These are phyloP conservation scores for Trematocara marginatum DNA, from an alignment of 2,113 vertebrate species.

Conservation along the genomic window DNA sequence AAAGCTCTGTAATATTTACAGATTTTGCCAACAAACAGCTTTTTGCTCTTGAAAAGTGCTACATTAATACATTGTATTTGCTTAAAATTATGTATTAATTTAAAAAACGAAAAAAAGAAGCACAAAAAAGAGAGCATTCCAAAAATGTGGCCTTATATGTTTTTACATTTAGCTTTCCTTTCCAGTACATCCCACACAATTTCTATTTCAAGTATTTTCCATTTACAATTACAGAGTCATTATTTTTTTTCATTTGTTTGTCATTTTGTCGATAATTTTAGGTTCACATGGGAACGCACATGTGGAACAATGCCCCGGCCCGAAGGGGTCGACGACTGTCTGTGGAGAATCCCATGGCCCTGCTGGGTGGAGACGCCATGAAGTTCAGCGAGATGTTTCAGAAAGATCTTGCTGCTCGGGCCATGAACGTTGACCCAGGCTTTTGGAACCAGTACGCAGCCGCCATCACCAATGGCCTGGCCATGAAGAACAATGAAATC, in stretches of 20 bases:
- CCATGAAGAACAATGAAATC: conserved; percentile 99
- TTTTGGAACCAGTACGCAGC: conserved; percentile 99
- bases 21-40: background rate
- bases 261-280: conserved; percentile 47
- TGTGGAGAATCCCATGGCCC: conserved; percentile 96
- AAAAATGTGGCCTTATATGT: background rate
- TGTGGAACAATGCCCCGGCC: conserved; percentile 98
- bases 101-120: background rate
- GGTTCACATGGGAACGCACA: conserved; percentile 99
- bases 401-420: conserved; percentile 93
- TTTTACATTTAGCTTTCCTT: background rate
- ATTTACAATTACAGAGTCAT: background rate
- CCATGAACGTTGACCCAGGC: conserved; percentile 93
- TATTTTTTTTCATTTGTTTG: background rate
- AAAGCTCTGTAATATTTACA: background rate
- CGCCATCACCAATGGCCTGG: conserved; percentile 93
- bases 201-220: background rate
- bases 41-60: background rate
- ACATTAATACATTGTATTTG: background rate
- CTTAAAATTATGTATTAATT: background rate
- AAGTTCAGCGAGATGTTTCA: conserved; percentile 99
- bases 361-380: conserved; percentile 90
- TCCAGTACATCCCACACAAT: background rate
- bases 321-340: conserved; percentile 93
- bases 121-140: background rate